phyloP scores from a whole-genome alignment of 2,797 vertebrate species.

The Malacoraja senta region DNA sequence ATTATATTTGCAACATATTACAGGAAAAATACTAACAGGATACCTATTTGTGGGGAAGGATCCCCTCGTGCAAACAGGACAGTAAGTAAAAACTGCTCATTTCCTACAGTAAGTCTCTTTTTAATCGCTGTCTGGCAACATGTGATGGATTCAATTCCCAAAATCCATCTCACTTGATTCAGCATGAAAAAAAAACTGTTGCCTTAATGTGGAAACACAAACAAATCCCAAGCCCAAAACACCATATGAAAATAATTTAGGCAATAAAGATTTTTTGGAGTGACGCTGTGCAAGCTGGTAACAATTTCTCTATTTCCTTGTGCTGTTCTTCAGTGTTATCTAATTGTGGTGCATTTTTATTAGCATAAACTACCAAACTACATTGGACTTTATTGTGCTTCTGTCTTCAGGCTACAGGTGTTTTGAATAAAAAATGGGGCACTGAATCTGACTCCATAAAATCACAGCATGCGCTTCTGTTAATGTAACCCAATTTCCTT shows the following conservation, averaged over 20 bases:
- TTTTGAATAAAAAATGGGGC: constrained; percentile 28
- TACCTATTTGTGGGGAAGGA: background rate
- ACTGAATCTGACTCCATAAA: constrained; percentile 25
- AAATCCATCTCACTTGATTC: background rate
- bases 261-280: background rate
- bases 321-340: constrained; percentile 3
- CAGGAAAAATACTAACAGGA: background rate
- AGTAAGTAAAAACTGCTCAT: background rate
- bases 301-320: constrained; percentile 7
- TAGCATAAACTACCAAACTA: background rate
- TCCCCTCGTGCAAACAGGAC: constrained; percentile 5
- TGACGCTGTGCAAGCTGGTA: background rate
- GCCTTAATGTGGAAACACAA: constrained; percentile 25
- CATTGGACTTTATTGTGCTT: background rate
- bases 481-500: background rate
- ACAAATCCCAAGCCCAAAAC: background rate
- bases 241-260: constrained; percentile 30
- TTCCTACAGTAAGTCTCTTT: background rate
- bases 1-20: background rate
- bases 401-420: constrained; percentile 23
- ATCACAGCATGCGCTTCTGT: constrained; percentile 11
- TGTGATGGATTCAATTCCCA: background rate
- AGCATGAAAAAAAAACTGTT: constrained; percentile 15
- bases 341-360: constrained; percentile 27
- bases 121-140: constrained; percentile 5